Base-by-base conservation (phyloP, 2,113 vertebrate species). In the Antechinus stuartii region DNA sequence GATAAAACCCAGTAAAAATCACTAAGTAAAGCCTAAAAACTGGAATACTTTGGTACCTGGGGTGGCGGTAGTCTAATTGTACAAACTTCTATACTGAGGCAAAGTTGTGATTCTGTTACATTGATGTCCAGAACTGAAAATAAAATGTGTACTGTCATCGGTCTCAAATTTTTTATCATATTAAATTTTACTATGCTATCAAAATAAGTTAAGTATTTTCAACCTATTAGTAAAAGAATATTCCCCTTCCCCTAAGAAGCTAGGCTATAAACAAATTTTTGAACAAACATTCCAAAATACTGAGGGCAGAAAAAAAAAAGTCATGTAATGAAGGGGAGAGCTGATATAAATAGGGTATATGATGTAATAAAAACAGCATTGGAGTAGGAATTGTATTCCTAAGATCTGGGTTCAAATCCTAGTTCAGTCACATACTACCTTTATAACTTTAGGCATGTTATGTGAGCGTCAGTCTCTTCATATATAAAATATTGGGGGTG, bases 81-180 rank as follows among this genome's bases (percentile, higher is more conserved):
- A 94, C 92, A 98, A 91, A 98, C 97, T 96, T 99, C 98, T 50
- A 99, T 47, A 94, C 99, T 99, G 96, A 99, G 93, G 97, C 99
- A 99, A 96, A 99, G 97, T 56, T 99, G 99, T 11, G 97, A 98
- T 92, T 99, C 99, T 54, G 98, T 98, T 97, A 98, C 98, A 96
- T 93, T 99, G 96, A 99, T 95, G 97, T 99, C 98, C 97, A 99
- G 8, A 93, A 98, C 99, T 99, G 98, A 96, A 98, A 98, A 97
- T 52, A 93, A 96, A 96, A 96, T 11, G 94, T 89, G 89, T 84
- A 76, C 25, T 35, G 2, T 94, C 22, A 96, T 56, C 22, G 90
- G 49, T 91, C 54, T 57, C 24, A 46, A 95, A 95, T 95, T 94
- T 91, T 91, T 57, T 93, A 93, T n/a, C 68, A 76, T 84, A n/a